A percentile compares a stretch with the other conserved stretches of the same genome.
Evolutionary conservation across 2,113 vertebrate genomes (phyloP).

Genomic region (Sinosuthora webbiana): DNA sequence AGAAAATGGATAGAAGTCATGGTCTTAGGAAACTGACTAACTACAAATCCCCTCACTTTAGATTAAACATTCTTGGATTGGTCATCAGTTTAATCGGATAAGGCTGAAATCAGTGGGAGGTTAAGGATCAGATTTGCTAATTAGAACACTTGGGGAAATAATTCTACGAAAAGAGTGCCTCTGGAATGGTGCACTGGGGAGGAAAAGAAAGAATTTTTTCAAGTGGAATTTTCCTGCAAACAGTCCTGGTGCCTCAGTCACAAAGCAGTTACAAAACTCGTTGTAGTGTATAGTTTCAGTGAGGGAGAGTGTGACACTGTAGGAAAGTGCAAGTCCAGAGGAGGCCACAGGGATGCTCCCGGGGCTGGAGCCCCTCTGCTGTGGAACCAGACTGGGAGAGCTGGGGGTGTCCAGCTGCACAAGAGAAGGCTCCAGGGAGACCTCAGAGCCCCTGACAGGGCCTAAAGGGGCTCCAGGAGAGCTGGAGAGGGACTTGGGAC

Average conservation of each 20-base stretch:
- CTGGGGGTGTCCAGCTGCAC: not conserved
- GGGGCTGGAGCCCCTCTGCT: not conserved
- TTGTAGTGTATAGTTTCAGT: rapidly evolving
- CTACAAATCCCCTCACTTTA: not conserved
- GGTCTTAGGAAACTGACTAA: not conserved
- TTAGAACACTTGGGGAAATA: not conserved
- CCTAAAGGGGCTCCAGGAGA: not conserved
- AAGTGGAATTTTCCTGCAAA: slow-evolving; percentile 9
- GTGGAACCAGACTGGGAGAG: not conserved
- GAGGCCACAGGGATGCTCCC: rapidly evolving
- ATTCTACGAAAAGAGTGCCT: not conserved
- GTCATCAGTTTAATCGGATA: not conserved
- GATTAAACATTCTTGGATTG: not conserved
- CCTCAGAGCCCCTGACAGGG: not conserved
- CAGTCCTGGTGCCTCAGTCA: not conserved
- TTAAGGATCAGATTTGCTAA: not conserved
- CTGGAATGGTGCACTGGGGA: not conserved
- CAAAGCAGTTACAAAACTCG: not conserved
- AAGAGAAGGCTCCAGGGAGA: not conserved
- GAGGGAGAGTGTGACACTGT: not conserved
- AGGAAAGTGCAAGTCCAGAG: not conserved
- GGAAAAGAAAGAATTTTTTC: not conserved
- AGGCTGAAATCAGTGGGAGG: not conserved
- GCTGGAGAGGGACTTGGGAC: not conserved
- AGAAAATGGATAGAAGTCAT: not conserved